Base-by-base conservation (phyloP, 2,888 invertebrate species). In the Therioaphis trifolii region DNA sequence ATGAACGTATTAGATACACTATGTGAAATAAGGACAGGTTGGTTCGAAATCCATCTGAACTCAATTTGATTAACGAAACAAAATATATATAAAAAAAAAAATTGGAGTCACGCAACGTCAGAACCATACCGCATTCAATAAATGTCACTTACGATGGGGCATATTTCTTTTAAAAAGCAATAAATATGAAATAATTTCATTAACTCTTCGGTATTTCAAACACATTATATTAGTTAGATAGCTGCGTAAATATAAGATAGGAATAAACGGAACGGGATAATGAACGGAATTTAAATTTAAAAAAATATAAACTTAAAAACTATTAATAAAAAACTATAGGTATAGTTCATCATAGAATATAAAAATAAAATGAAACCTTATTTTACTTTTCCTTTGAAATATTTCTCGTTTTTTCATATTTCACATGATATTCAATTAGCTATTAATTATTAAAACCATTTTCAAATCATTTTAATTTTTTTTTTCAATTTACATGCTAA, bases 181-280 rank as follows among this genome's bases (percentile, higher is more conserved):
- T 55, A 79, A 79, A 79, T 43, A 79, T n/a, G 69, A 79, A 69
- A 79, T 79, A 79, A 79, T 79, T 79, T 79, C 40, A 78, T 68
- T 68, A 55, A 55, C 40, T 68, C 78, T 78, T 55, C 24, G 18
- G 27, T 68, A 68, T 68, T 68, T 78, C 18, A 21, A 68, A 40
- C 68, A 52, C 52, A 40, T 35, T 52, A 40, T 68, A 14, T 21
- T 68, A 24, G 40, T 52, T n/a, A n/a, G 7, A 21, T 14, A 29
- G 12, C 29, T 18, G 21, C 49, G 61, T 21, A 63, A 29, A 21
- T 35, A 77, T 35, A 9, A 21, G 15, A 61, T 7, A 21, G 12
- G 29, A 21, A 61, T 15, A 27, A 24, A 72, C 14, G 21, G 9
- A 35, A 21, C 2, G 21, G 27, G 2, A 52, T 66, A 52, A 35